phyloP scores from a whole-genome alignment of 2,888 invertebrate genomes.

The Poecilus cupreus region DNA sequence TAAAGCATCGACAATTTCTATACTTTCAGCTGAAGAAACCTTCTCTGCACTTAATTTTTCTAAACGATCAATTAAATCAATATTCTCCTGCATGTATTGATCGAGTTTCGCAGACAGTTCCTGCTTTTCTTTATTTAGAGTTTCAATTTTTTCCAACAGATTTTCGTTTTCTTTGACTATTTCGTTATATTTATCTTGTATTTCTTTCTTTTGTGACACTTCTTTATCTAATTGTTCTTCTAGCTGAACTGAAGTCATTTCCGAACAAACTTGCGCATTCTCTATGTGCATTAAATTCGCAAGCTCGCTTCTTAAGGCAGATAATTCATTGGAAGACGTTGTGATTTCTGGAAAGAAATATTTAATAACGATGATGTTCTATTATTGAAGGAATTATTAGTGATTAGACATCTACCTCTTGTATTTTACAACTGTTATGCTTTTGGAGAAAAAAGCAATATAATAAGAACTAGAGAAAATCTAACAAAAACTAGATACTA shows the following conservation, averaged over 20 bases:
- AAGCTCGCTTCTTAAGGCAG: constrained; percentile 77
- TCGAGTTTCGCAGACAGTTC: constrained; percentile 79
- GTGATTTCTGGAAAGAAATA: constrained; percentile 73
- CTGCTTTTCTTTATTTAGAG: constrained; percentile 77
- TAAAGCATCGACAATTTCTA: constrained; percentile 83
- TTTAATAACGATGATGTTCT: constrained; percentile 17
- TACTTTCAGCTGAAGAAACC: constrained; percentile 85
- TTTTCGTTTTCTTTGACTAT: constrained; percentile 76
- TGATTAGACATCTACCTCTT: constrained; percentile 56
- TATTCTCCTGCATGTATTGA: constrained; percentile 82
- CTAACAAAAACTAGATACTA: constrained; percentile 11
- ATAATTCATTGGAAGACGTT: constrained; percentile 78
- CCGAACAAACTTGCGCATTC: constrained; percentile 83
- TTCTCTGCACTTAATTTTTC: constrained; percentile 83
- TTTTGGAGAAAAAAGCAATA: constrained; percentile 60
- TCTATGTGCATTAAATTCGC: constrained; percentile 79
- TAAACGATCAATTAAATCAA: constrained; percentile 82
- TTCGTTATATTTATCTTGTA: constrained; percentile 74
- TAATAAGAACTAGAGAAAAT: constrained; percentile 39
- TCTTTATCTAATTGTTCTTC: constrained; percentile 84
- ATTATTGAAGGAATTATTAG: background rate
- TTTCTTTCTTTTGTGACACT: constrained; percentile 73
- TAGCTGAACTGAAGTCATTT: constrained; percentile 85
- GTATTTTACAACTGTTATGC: constrained; percentile 61
- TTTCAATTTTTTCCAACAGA: constrained; percentile 75